A percentile compares a stretch with the other conserved stretches of the same genome.
phyloP scores from a whole-genome alignment of 2,888 invertebrate species.

The Geophilus truncorum region DNA sequence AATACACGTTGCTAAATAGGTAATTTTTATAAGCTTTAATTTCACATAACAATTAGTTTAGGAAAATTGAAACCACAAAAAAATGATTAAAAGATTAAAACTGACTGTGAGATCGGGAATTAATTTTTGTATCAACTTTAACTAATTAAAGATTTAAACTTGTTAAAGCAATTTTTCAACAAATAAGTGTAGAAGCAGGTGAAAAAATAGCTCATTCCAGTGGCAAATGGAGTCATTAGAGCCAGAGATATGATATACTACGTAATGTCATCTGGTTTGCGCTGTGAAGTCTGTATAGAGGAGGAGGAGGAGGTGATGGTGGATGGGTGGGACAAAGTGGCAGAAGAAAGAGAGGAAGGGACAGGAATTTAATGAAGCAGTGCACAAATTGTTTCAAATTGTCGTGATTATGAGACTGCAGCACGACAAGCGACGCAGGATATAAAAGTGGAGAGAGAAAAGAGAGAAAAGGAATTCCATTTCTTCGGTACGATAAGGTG shows the following conservation, averaged over 20 bases:
- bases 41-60: too few relatives aligned
- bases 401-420: conserved; percentile 27
- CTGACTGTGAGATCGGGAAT: too few relatives aligned
- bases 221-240: neutral
- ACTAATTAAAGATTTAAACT: neutral
- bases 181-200: neutral
- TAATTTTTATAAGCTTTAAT: too few relatives aligned
- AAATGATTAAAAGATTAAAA: too few relatives aligned
- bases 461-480: conserved; percentile 13
- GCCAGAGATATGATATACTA: neutral
- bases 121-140: too few relatives aligned
- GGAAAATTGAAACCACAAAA: too few relatives aligned
- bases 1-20: too few relatives aligned
- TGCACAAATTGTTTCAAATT: conserved; percentile 27
- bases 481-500: conserved; percentile 22
- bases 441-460: neutral
- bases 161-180: neutral
- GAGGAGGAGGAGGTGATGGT: neutral
- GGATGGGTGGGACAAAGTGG: neutral
- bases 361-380: conserved; percentile 27
- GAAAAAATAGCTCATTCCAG: neutral
- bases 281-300: neutral
- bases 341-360: conserved; percentile 14
- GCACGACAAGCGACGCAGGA: conserved; percentile 25
- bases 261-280: neutral